Base-by-base conservation (phyloP, 2,888 invertebrate genomes). In the Chrysina gloriosa region DNA sequence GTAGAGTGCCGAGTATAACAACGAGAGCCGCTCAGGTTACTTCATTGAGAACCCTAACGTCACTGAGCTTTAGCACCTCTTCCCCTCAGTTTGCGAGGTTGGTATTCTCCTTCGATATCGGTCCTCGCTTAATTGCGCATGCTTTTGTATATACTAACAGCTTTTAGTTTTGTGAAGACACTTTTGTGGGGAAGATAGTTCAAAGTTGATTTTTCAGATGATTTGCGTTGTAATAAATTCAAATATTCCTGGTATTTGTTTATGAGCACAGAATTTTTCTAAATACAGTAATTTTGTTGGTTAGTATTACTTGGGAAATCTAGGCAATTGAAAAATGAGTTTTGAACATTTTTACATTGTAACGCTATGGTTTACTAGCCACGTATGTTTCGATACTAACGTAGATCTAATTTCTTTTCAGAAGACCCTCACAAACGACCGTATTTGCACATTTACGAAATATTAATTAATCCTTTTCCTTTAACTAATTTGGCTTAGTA, bases 1-100 rank as follows among this genome's bases (percentile, higher is more conserved):
- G 84, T 78, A 83, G 86, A 80, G 86, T 86, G 75, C 85, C 86
- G 77, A 86, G 86, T 77, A 83, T 86, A 79, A 86, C 87, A 72
- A 84, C 85, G 78, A 61, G 58, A 42, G 58, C 58, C 25, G 83
- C 84, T 74, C 86, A 87, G 82, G 86, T 86, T 74, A 83, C 85
- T 74, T 84, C 85, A 70, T 80, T 87, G 79, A 86, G 85, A 84
- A 85, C 84, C 74, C 82, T 86, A 77, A 82, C 82, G 65, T 83
- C 85, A 75, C 25, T 58, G 50, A 83, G 82, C 78, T 85, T 86
- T 84, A 85, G 85, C 83, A 80, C 84, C 81, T 82, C 82, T 76
- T 82, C 83, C 75, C 80, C 84, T 70, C 76, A 80, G 70, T 76
- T 80, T 70, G 79, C 79, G 79, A 84, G 84, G 84, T 84, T 82